Conservation (phyloP, 2,888 invertebrate species). For the Pristionchus mayeri region DNA sequence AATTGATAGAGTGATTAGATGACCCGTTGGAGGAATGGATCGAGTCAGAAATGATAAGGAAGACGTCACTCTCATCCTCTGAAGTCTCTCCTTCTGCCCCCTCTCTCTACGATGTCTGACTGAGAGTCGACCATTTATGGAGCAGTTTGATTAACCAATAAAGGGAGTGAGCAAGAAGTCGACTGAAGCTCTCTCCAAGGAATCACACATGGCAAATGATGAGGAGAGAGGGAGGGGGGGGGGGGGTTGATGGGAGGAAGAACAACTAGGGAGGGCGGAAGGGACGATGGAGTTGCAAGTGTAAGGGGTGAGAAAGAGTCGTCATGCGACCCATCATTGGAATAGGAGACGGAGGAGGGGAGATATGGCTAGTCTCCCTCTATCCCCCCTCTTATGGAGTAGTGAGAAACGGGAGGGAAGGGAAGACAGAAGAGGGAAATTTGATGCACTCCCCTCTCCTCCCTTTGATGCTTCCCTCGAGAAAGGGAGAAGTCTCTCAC, state of each 20-base stretch:
- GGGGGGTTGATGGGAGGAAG: not conserved
- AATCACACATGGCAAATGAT: not conserved
- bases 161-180: slow-evolving; percentile 10
- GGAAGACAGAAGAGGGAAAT: not conserved
- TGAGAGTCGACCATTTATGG: slow-evolving; percentile 22
- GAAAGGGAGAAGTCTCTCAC: slow-evolving; percentile 44
- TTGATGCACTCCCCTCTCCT: slow-evolving; percentile 7
- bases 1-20: slow-evolving; percentile 12
- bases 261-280: not conserved
- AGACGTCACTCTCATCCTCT: slow-evolving; percentile 23
- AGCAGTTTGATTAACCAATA: slow-evolving; percentile 28
- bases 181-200: not conserved
- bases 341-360: slow-evolving; percentile 12
- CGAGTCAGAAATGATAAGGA: not conserved
- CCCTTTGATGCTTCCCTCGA: not conserved
- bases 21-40: slow-evolving; percentile 18
- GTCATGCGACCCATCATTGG: slow-evolving; percentile 39
- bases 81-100: not conserved
- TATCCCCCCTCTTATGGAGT: slow-evolving; percentile 28
- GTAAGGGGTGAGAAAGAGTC: slow-evolving; percentile 4
- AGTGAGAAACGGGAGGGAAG: slow-evolving; percentile 21
- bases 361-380: slow-evolving; percentile 11
- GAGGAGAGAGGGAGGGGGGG: slow-evolving; percentile 8
- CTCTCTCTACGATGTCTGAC: not conserved
- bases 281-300: slow-evolving; percentile 7